phyloP scores from a whole-genome alignment of 2,113 vertebrate species.

The Hemiscyllium ocellatum region DNA sequence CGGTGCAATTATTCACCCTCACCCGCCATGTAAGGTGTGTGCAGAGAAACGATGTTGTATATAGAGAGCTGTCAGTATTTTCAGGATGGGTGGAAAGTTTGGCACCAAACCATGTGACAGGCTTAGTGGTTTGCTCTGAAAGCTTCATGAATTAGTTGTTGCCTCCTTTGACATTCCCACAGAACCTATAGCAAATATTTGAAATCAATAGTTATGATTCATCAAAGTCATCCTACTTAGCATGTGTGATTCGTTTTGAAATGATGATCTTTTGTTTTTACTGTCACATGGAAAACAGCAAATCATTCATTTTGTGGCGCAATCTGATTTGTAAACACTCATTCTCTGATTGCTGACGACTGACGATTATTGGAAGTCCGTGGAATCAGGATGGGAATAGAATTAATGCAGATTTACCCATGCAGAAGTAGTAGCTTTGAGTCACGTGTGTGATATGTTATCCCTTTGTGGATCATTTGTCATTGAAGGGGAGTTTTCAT shows the following conservation, averaged over 20 bases:
- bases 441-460: neutral
- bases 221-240: neutral
- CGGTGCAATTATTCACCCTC: slow-evolving; percentile 84
- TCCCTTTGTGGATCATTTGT: neutral
- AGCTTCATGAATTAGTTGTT: neutral
- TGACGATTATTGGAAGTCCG: neutral
- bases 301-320: neutral
- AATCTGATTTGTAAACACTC: neutral
- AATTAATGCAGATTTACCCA: neutral
- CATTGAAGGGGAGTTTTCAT: neutral
- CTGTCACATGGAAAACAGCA: neutral
- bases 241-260: neutral
- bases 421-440: neutral
- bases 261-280: neutral
- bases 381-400: neutral
- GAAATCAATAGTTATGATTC: neutral
- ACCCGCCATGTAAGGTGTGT: slow-evolving; percentile 91
- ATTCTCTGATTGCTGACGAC: neutral
- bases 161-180: neutral
- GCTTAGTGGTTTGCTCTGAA: neutral
- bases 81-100: neutral
- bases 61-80: neutral
- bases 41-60: neutral
- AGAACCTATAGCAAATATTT: neutral
- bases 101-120: neutral